Evolutionary conservation across 2,797 vertebrate genomes (phyloP).

Genomic region (Dermochelys coriacea): DNA sequence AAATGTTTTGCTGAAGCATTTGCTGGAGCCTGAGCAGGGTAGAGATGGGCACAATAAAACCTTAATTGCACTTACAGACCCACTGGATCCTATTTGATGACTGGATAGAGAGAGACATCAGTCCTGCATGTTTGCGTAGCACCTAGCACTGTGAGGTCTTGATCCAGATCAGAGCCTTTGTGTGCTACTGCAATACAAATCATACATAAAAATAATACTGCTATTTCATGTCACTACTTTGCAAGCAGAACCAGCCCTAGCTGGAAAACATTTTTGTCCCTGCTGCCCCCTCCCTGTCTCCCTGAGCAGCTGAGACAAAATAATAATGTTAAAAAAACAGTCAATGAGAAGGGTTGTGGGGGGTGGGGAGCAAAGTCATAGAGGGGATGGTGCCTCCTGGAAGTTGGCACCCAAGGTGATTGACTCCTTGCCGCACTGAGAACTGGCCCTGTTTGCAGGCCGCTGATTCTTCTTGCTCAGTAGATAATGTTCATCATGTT

Average conservation of each 20-base stretch:
- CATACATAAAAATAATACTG: background rate
- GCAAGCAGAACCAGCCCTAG: background rate
- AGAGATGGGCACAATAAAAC: background rate
- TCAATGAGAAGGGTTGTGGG: background rate
- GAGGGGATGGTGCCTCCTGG: background rate
- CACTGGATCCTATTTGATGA: rapidly evolving
- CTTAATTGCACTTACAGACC: background rate
- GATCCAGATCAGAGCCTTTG: background rate
- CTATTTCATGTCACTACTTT: background rate
- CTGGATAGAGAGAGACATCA: background rate
- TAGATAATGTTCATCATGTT: background rate
- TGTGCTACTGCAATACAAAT: background rate
- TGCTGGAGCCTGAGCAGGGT: background rate
- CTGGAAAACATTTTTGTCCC: background rate
- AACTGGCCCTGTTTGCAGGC: background rate
- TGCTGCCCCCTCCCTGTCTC: background rate
- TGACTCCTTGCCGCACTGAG: background rate
- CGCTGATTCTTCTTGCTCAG: background rate
- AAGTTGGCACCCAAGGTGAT: background rate
- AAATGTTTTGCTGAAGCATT: background rate
- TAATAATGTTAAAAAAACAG: background rate
- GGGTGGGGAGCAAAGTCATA: background rate
- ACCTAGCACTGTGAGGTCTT: background rate
- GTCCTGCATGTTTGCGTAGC: background rate
- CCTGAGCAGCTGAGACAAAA: background rate